Percentiles rank a stretch among this genome's conserved stretches.
phyloP scores from a whole-genome alignment of 2,113 vertebrate species.

The Ctenomys sociabilis region DNA sequence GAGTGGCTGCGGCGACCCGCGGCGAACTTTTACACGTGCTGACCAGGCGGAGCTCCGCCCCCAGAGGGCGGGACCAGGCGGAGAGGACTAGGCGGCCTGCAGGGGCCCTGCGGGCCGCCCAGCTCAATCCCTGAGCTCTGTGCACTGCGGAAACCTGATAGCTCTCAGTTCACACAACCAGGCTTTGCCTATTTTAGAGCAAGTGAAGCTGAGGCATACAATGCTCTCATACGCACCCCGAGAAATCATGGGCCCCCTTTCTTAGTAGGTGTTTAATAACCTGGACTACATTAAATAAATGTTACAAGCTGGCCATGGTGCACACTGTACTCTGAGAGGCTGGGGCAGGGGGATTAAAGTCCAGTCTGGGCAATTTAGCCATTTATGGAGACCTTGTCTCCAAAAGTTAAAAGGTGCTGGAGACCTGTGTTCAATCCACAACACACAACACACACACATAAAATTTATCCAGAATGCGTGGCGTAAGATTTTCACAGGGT shows the following conservation, averaged over 20 bases:
- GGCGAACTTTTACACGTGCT: slow-evolving; percentile 81
- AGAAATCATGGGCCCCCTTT: background rate
- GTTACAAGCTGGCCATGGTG: background rate
- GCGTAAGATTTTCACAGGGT: background rate
- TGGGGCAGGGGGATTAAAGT: background rate
- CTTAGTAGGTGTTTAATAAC: background rate
- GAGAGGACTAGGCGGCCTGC: background rate
- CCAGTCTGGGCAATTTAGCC: background rate
- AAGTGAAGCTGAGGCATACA: background rate
- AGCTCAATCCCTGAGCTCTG: background rate
- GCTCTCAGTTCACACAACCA: background rate
- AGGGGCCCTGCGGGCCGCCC: background rate
- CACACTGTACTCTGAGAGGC: background rate
- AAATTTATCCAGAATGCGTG: background rate
- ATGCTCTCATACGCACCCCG: background rate
- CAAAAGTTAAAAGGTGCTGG: background rate
- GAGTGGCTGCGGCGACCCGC: slow-evolving; percentile 76
- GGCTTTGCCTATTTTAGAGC: background rate
- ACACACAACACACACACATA: background rate
- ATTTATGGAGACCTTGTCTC: background rate
- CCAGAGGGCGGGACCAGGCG: slow-evolving; percentile 25
- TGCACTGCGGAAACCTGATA: too few relatives aligned
- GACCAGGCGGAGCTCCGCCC: slow-evolving; percentile 68
- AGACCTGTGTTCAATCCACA: background rate
- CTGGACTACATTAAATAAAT: background rate